These are phyloP conservation scores for Calidris pugnax DNA, from an alignment of 2,113 vertebrate genomes.

Conservation along the genomic window DNA sequence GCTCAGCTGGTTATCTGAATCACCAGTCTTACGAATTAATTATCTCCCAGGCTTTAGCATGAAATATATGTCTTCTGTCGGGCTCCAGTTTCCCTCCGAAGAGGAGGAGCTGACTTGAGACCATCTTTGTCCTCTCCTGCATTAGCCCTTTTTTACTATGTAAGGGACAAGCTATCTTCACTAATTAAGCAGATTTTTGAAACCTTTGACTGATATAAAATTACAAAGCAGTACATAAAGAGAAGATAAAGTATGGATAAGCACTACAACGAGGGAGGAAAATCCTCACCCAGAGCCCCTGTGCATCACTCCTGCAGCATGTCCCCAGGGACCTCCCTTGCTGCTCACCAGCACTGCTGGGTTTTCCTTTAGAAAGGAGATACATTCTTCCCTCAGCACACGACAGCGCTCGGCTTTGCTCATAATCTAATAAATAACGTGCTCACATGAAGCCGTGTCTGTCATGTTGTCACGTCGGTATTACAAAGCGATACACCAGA, in stretches of 20 bases:
- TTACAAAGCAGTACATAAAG: not conserved
- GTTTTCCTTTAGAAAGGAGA: not conserved
- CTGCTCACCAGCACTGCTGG: not conserved
- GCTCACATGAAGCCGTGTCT: not conserved
- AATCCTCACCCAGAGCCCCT: not conserved
- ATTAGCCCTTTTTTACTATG: not conserved
- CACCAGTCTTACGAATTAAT: not conserved
- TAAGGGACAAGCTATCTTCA: not conserved
- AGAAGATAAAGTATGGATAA: not conserved
- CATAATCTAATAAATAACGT: slow-evolving; percentile 28
- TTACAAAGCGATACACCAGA: not conserved
- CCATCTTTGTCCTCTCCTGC: not conserved
- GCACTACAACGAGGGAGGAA: not conserved
- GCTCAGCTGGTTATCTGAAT: not conserved
- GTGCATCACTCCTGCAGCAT: not conserved
- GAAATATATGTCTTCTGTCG: not conserved
- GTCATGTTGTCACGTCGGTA: slow-evolving; percentile 3
- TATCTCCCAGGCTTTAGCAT: not conserved
- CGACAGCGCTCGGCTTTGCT: not conserved
- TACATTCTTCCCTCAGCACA: not conserved
- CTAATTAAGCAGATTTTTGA: not conserved
- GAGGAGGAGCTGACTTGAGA: not conserved
- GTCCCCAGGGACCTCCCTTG: not conserved
- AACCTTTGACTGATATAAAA: not conserved
- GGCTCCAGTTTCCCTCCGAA: not conserved